Percentiles rank a stretch among this genome's conserved stretches.
Conservation (phyloP, 2,888 invertebrate genomes). For the Cerceris rybyensis region DNA sequence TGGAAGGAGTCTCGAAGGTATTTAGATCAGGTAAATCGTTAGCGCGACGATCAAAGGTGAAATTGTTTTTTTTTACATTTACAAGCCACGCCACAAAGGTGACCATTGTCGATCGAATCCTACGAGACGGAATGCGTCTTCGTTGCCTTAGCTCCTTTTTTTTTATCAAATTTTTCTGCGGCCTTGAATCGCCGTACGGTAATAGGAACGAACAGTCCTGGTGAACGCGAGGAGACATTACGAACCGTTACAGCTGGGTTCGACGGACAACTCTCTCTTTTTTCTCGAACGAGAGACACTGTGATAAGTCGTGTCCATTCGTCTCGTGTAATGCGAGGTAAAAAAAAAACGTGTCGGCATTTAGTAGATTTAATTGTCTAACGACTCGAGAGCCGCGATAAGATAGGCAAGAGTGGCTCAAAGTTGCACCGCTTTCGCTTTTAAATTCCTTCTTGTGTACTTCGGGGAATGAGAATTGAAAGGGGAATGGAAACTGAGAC, state of each 20-base stretch:
- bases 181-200: too few species aligned
- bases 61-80: too few species aligned
- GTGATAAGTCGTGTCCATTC: conserved; percentile 21
- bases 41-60: too few species aligned
- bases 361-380: conserved; percentile 32
- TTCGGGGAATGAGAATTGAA: too few species aligned
- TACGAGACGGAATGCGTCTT: too few species aligned
- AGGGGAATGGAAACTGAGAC: too few species aligned
- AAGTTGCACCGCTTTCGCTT: too few species aligned
- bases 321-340: conserved; percentile 8
- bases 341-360: conserved; percentile 22
- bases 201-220: background rate
- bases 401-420: background rate
- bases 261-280: conserved; percentile 21
- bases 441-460: too few species aligned
- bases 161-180: background rate
- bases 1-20: too few species aligned
- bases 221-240: conserved; percentile 10
- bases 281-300: conserved; percentile 6
- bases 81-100: too few species aligned
- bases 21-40: too few species aligned
- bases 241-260: conserved; percentile 30
- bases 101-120: too few species aligned
- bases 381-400: conserved; percentile 10
- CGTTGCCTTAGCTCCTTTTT: background rate